Base-by-base conservation (phyloP, 2,113 vertebrate genomes). In the Amia ocellicauda region DNA sequence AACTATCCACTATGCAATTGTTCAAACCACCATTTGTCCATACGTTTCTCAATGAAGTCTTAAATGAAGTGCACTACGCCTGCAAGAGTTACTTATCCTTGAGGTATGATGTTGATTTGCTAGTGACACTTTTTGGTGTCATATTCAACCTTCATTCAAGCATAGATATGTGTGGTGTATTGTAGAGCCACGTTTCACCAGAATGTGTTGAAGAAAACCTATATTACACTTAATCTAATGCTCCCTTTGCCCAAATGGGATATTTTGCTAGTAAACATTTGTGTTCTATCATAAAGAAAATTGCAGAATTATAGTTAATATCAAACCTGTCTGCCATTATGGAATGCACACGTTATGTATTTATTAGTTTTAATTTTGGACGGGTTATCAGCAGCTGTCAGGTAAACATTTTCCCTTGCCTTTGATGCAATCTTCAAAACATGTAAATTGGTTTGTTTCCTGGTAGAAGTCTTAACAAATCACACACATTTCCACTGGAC, bases 1-100 rank as follows among this genome's bases (percentile, higher is more conserved):
- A 59, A 64, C 60, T 63, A 75, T 73, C 74, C 67, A 54, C 57
- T 64, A 76, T 72, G 50, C n/a, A 71, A 71, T 78, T 80, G 78
- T 76, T 64, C 76, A 81, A 80, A 80, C 58, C 31, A 7, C 1
- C 22, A 1, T 53, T 7, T 23, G 51, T 53, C 22, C 16, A 16
- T 4, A 47, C n/a, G 17, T 47, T 47, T 47, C 13, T 53, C 10
- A 23, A 23, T 19, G 4, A 53, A 53, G 51, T 23, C 51, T 13
- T 53, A 11, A 22, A 23, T 53, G 5, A 53, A 53, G 24, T 24
- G 10, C 22, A 8, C 51, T 11, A 53, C 4, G 20, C 3, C 22
- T 24, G 22, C 24, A 23, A 4, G 7, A 23, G 51, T 53, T 53
- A 22, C 24, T 53, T 53, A 53, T 8, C 20, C 20, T 23, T 13